A percentile compares a stretch with the other conserved stretches of the same genome.
Evolutionary conservation across 2,113 vertebrate species (phyloP).

Genomic region (Apeltes quadracus): DNA sequence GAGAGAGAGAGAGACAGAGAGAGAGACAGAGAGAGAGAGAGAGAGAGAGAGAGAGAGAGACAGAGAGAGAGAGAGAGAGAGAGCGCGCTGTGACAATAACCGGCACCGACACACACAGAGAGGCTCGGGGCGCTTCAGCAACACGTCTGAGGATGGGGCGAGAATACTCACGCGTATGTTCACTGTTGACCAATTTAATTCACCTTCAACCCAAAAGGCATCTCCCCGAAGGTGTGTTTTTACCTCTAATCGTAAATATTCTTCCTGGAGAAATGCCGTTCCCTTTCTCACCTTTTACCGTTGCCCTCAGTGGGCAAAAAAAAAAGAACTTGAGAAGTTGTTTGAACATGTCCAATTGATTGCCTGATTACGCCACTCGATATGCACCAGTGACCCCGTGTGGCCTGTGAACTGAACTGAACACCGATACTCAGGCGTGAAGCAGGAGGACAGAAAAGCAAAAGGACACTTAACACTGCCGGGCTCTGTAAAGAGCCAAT

Average conservation of each 20-base stretch:
- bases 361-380: slow-evolving; percentile 35
- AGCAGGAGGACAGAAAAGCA: not conserved
- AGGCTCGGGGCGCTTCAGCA: slow-evolving; percentile 23
- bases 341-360: slow-evolving; percentile 26
- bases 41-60: slow-evolving; percentile 31
- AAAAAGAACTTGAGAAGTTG: slow-evolving; percentile 52
- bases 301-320: slow-evolving; percentile 6
- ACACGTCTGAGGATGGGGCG: not conserved
- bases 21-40: not conserved
- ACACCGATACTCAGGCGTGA: not conserved
- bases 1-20: slow-evolving; percentile 28
- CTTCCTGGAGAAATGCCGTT: not conserved
- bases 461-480: not conserved
- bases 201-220: not conserved
- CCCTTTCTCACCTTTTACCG: not conserved
- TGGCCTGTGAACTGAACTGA: slow-evolving; percentile 30
- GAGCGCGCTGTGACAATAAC: slow-evolving; percentile 43
- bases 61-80: not conserved
- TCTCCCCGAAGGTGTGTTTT: not conserved
- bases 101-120: slow-evolving; percentile 22
- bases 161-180: not conserved
- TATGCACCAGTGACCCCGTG: slow-evolving; percentile 68
- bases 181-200: not conserved
- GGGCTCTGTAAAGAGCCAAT: not conserved
- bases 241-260: not conserved